Base-by-base conservation (phyloP, 2,888 invertebrate genomes). In the Pharmacophagus antenor region DNA sequence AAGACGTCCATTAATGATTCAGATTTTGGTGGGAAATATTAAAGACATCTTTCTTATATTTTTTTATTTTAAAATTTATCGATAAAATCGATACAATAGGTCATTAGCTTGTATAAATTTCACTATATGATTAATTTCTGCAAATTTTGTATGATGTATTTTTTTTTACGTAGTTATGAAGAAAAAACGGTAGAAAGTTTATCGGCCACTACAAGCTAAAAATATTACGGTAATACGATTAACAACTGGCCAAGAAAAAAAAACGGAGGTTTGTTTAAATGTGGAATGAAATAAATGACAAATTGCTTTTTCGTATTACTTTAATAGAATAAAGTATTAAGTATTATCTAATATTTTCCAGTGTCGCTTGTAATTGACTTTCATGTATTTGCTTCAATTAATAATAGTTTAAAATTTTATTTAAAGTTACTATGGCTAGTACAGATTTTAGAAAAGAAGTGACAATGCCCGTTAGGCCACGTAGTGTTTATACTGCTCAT, bases 401-500 rank as follows among this genome's bases (percentile, higher is more conserved):
- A 75, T 80, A 79, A 74, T 72, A 76, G 67, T 74, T 77, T 72
- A 78, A 80, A 76, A 79, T 77, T 75, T 81, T 80, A 80, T 79
- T 79, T 52, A 56, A 82, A 74, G 77, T 78, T 79, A 82, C 76
- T 82, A 91, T 91, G 91, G 88, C 89, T 75, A 87, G 78, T 72
- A 73, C 87, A 78, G 91, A 91, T 76, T 89, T 84, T 81, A 82
- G 90, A 72, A 90, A 90, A 72, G 89, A 91, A 67, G 81, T 80
- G 65, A 77, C 78, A 61, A 84, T 89, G 77, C 87, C 92, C 37
- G 91, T 92, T 67, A 91, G 94, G 65, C 94, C 93, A 10, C 90
- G 94, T 68, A 94, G 94, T 80, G 92, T 94, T 58, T 94, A 94
- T 72, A 93, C 94, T 50, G 92, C 94, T 58, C 94, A 93, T 77